phyloP scores from a whole-genome alignment of 1,140 invertebrate species.

The Musca domestica region DNA sequence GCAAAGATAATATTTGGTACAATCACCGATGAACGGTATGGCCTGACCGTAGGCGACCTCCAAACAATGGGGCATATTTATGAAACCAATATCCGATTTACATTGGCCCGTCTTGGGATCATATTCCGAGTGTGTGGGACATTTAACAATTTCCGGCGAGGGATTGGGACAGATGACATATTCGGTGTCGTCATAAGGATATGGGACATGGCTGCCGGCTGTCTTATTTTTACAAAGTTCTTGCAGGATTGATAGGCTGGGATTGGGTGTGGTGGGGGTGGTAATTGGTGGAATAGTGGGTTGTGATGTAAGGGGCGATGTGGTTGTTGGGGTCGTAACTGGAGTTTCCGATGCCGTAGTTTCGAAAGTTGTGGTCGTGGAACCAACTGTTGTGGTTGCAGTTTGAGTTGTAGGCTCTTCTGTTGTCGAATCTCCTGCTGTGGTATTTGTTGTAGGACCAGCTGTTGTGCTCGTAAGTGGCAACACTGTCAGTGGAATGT shows the following conservation, averaged over 20 bases:
- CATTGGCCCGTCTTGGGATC: constrained; percentile 23
- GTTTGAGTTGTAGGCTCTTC: constrained; percentile 33
- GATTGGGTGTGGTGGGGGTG: neutral
- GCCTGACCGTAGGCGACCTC: neutral
- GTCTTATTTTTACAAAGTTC: constrained; percentile 32
- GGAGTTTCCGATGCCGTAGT: no score
- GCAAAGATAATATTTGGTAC: constrained; percentile 13
- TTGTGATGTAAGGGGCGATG: no score
- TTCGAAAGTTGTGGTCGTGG: neutral
- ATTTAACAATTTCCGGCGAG: constrained; percentile 31
- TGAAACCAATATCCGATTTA: neutral
- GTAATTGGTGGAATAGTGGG: no score
- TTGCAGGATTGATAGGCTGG: neutral
- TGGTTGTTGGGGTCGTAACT: no score
- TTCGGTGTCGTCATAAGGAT: constrained; percentile 33
- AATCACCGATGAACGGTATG: constrained; percentile 7
- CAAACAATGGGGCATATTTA: neutral
- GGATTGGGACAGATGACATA: constrained; percentile 40
- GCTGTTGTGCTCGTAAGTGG: no score
- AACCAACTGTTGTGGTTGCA: constrained; percentile 37
- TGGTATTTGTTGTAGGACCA: no score
- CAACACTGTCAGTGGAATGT: constrained; percentile 22
- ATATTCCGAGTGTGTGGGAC: constrained; percentile 24
- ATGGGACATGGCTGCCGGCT: constrained; percentile 32
- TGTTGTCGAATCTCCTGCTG: constrained; percentile 33